Evolutionary conservation across 2,113 vertebrate genomes (phyloP).

Genomic region (Cyprinodon variegatus): DNA sequence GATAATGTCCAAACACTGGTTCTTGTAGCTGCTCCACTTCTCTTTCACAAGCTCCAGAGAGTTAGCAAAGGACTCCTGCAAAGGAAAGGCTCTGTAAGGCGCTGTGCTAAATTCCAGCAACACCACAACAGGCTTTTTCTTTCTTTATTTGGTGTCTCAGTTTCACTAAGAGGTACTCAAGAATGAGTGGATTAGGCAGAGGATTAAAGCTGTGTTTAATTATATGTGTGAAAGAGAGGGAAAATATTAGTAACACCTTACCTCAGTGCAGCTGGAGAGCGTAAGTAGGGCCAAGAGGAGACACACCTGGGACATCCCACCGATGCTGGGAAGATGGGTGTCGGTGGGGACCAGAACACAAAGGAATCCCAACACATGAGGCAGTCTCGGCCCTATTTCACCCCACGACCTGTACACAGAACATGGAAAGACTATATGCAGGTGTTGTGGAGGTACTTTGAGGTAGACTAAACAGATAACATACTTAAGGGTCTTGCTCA

Average conservation of each 20-base stretch:
- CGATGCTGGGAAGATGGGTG: conserved; percentile 62
- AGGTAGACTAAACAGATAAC: background rate
- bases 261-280: conserved; percentile 81
- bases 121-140: background rate
- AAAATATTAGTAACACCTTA: conserved; percentile 40
- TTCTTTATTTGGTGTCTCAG: background rate
- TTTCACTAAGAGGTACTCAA: background rate
- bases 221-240: background rate
- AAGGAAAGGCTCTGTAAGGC: background rate
- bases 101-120: background rate
- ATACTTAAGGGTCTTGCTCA: background rate
- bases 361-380: conserved; percentile 70
- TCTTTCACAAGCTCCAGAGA: conserved; percentile 76
- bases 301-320: conserved; percentile 80
- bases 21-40: conserved; percentile 78
- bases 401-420: conserved; percentile 43
- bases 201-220: background rate
- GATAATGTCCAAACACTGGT: conserved; percentile 73
- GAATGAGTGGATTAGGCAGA: background rate
- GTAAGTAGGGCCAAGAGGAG: conserved; percentile 70
- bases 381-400: conserved; percentile 39
- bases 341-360: conserved; percentile 53
- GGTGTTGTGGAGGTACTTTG: background rate
- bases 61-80: conserved; percentile 71
- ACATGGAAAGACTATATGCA: background rate